Evolutionary conservation across 2,888 invertebrate species (phyloP), one percentile per base, ranked within the genome.

Genomic region (Acleris sparsana): DNA sequence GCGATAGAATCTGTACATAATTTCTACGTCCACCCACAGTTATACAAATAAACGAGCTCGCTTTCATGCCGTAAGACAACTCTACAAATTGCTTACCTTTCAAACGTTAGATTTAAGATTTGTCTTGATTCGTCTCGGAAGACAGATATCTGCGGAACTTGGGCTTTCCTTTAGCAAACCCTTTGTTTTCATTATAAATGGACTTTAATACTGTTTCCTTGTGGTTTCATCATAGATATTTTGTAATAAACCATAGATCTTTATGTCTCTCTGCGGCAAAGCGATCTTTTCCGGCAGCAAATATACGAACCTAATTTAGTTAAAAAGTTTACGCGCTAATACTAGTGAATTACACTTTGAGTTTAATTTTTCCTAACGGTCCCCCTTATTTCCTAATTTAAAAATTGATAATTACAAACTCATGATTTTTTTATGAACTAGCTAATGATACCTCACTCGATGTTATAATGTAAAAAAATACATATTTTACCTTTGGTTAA

Each of bases 71-170:
- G 61, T 56, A 71, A 75, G 77, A 76, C 77, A 75, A 79, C 75
- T 76, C 73, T 76, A 85, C 86, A 87, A 87, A 87, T 87, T 85
- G 83, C 83, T 84, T 82, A 79, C 86, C 85, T 86, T 87, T 84
- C 85, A 80, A 87, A 84, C 80, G 76, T 75, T 75, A 79, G 74
- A 86, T 88, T 85, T 84, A 75, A 79, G 74, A 86, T 88, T 85
- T 84, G 82, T 86, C 84, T 84, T 80, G 80, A 80, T 79, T 78
- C 77, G 80, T 78, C 75, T 69, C 56, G 67, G 73, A 76, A 78
- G 81, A 84, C 82, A 80, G 82, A 78, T 79, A 78, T 77, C 73
- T 69, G 73, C 72, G 71, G 74, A 78, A 74, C 70, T 71, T 69
- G 72, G 65, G 33, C 33, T 33, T 33, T 33, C 33, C 70, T 75